These are phyloP conservation scores for Tanytarsus gracilentus DNA, from an alignment of 2,888 invertebrate species.

Conservation along the genomic window DNA sequence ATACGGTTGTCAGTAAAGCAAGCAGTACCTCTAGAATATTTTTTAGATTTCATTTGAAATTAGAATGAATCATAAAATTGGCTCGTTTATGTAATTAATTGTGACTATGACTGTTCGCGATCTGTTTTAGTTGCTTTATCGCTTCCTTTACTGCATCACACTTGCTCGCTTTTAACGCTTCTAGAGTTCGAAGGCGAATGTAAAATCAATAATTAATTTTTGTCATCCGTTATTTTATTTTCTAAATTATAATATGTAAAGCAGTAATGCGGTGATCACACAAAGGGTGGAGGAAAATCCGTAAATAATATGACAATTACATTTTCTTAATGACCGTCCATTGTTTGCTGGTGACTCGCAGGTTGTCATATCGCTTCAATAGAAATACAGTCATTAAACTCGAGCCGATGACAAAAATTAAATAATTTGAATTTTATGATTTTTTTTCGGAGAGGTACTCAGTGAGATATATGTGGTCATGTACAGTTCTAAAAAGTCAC, in stretches of 20 bases:
- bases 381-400: no score
- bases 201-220: no score
- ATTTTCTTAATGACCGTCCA: conserved; percentile 17
- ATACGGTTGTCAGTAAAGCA: no score
- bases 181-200: not conserved
- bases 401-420: not conserved
- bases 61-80: conserved; percentile 13
- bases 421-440: not conserved
- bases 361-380: no score
- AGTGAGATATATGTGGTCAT: no score
- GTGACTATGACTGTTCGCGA: no score
- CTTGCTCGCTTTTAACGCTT: not conserved
- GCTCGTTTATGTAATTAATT: conserved; percentile 21
- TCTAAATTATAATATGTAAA: not conserved
- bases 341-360: not conserved
- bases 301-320: conserved; percentile 11
- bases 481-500: no score
- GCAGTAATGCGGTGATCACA: not conserved
- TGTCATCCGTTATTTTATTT: no score
- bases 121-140: conserved; percentile 1
- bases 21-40: not conserved
- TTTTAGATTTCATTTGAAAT: not conserved
- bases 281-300: not conserved
- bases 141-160: not conserved
- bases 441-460: no score